phyloP scores from a whole-genome alignment of 2,113 vertebrate species.

The Chelonoidis abingdonii region DNA sequence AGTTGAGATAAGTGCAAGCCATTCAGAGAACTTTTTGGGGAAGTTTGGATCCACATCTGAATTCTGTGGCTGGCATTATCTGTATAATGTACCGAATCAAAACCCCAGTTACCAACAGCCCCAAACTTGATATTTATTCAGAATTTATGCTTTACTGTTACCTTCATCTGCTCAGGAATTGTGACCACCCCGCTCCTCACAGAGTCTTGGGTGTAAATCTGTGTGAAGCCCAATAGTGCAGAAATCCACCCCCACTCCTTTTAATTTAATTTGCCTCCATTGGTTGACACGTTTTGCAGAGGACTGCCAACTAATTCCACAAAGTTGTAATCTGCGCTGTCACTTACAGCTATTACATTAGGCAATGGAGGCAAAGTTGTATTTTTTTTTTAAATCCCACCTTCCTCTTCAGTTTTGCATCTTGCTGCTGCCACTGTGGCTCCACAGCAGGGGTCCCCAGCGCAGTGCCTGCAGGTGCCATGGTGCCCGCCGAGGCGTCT shows the following conservation, averaged over 20 bases:
- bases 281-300: constrained; percentile 39
- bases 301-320: constrained; percentile 33
- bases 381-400: constrained; percentile 49
- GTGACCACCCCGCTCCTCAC: constrained; percentile 36
- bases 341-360: neutral
- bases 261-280: neutral
- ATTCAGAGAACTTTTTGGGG: neutral
- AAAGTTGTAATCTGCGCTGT: constrained; percentile 54
- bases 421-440: neutral
- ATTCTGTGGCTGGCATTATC: constrained; percentile 22
- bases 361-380: constrained; percentile 32
- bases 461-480: too few relatives aligned
- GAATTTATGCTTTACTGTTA: constrained; percentile 40
- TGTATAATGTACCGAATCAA: neutral
- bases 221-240: neutral
- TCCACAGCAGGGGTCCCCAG: too few relatives aligned
- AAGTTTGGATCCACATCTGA: constrained; percentile 46
- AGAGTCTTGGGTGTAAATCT: neutral
- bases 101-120: constrained; percentile 21
- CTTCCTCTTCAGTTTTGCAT: constrained; percentile 28
- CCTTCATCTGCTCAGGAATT: neutral
- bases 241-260: neutral
- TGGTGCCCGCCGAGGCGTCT: too few relatives aligned
- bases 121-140: constrained; percentile 16
- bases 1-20: constrained; percentile 10